Conservation (phyloP, 2,113 vertebrate genomes). For the Dromiciops gliroides region DNA sequence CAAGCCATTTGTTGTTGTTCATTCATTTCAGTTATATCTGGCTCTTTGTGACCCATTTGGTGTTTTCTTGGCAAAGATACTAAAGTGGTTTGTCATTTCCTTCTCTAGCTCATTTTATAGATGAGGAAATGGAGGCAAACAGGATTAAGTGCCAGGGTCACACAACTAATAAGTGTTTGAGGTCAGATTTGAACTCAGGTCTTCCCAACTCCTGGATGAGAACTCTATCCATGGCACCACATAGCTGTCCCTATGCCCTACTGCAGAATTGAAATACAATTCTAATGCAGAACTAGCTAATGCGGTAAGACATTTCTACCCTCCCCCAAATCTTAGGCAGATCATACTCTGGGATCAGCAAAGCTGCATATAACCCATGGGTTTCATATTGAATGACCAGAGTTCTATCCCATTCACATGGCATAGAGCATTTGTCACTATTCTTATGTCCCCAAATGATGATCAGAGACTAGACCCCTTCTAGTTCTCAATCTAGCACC, state of each 20-base stretch:
- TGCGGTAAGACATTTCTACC: neutral
- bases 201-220: neutral
- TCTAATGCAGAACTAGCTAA: neutral
- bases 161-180: too few species aligned
- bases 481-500: too few species aligned
- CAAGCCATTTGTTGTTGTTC: neutral
- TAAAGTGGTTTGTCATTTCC: neutral
- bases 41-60: neutral
- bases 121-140: too few species aligned
- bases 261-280: neutral
- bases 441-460: neutral
- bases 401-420: neutral
- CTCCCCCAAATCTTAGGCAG: neutral
- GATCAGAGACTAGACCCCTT: neutral
- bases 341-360: neutral
- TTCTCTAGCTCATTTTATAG: too few species aligned
- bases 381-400: neutral
- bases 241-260: accelerated
- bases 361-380: neutral
- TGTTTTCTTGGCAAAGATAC: neutral
- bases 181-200: too few species aligned
- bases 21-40: neutral
- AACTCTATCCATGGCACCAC: neutral
- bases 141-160: too few species aligned
- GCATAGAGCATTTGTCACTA: neutral